Conservation (phyloP, 2,113 vertebrate species). For the Brachypteracias leptosomus region DNA sequence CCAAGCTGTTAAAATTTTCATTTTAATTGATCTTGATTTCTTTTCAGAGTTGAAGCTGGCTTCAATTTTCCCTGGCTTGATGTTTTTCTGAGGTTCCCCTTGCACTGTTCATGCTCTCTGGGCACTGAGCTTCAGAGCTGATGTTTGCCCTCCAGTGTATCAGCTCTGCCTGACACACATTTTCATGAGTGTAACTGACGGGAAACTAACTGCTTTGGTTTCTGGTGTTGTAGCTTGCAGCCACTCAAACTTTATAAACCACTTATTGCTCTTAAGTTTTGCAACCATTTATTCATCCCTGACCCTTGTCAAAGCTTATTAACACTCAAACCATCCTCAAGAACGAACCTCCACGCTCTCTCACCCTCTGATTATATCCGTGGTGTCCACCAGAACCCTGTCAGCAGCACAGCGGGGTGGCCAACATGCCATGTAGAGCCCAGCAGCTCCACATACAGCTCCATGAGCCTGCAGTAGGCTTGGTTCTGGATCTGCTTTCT, state of each 20-base stretch:
- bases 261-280: not conserved
- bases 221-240: not conserved
- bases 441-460: not conserved
- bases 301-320: not conserved
- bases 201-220: not conserved
- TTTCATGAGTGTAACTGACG: not conserved
- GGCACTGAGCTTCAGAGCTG: not conserved
- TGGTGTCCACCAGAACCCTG: no score
- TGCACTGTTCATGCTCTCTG: not conserved
- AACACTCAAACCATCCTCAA: not conserved
- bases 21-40: not conserved
- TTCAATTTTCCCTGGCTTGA: not conserved
- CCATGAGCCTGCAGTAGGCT: not conserved
- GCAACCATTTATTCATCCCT: not conserved
- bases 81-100: not conserved
- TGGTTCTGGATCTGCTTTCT: not conserved
- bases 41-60: not conserved
- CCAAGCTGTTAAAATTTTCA: not conserved
- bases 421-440: no score
- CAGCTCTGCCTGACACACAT: not conserved
- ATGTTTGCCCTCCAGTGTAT: not conserved
- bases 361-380: not conserved
- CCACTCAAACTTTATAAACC: no score
- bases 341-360: not conserved
- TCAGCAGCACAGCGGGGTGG: no score